phyloP scores from a whole-genome alignment of 2,797 vertebrate species.

The Crossoptilon crossoptilon region DNA sequence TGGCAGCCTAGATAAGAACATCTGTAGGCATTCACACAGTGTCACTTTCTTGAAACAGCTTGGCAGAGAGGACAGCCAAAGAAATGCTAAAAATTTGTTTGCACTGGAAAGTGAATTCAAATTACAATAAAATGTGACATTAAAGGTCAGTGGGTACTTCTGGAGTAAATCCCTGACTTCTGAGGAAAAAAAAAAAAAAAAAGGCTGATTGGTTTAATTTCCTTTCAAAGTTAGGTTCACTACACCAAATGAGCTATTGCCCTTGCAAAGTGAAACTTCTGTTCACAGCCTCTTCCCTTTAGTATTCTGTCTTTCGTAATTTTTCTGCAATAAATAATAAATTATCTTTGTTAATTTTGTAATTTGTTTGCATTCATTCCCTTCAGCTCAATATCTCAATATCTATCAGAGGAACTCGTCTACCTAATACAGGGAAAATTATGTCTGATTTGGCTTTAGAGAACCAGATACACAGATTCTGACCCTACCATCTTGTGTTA shows the following conservation, averaged over 20 bases:
- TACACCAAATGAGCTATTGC: not conserved
- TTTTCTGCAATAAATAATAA: not conserved
- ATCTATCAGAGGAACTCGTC: not conserved
- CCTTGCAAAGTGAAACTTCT: not conserved
- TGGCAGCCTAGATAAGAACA: not conserved
- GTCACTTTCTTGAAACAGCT: not conserved
- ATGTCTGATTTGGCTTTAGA: not conserved
- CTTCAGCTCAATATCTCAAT: not conserved
- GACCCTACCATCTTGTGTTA: not conserved
- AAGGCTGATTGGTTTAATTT: not conserved
- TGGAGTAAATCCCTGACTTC: not conserved
- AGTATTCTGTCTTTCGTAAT: accelerated
- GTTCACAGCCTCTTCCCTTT: not conserved
- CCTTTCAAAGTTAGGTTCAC: not conserved
- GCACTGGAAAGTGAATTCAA: not conserved
- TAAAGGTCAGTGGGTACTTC: not conserved
- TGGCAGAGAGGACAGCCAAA: not conserved
- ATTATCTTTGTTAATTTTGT: not conserved
- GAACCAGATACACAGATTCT: not conserved
- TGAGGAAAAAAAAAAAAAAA: not conserved
- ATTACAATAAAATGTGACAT: not conserved
- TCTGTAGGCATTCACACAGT: accelerated
- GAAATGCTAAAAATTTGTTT: not conserved
- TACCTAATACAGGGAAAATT: not conserved
- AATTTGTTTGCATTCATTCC: not conserved